These are phyloP conservation scores for Epinephelus awoara DNA, from an alignment of 2,797 vertebrate genomes.

Conservation along the genomic window DNA sequence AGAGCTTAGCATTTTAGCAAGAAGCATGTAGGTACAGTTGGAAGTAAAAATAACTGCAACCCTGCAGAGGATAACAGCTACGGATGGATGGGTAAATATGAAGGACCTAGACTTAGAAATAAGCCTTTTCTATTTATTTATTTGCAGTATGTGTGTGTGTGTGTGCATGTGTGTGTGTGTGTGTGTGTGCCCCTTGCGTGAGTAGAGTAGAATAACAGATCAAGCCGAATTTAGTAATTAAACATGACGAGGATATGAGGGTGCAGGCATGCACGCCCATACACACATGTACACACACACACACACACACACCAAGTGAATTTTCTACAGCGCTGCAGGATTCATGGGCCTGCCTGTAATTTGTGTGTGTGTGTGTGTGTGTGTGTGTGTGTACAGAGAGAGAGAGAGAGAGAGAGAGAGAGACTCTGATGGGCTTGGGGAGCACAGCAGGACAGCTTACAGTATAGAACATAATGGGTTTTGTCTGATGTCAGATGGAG, in stretches of 20 bases:
- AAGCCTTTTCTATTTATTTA: conserved; percentile 3
- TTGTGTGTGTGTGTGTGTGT: neutral
- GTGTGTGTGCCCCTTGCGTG: conserved; percentile 25
- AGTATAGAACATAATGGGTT: conserved; percentile 28
- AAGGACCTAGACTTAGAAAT: neutral
- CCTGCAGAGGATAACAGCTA: neutral
- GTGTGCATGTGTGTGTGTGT: conserved; percentile 5
- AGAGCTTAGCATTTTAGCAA: neutral
- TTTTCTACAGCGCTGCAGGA: neutral
- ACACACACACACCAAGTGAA: conserved; percentile 1
- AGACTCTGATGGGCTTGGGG: neutral
- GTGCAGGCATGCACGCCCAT: neutral
- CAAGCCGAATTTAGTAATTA: conserved; percentile 43
- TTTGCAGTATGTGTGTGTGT: neutral
- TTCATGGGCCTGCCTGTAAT: neutral
- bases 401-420: neutral
- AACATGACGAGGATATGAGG: conserved; percentile 34
- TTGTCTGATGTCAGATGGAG: conserved; percentile 8
- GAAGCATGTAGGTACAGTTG: neutral
- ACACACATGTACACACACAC: conserved; percentile 9
- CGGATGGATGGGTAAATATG: neutral
- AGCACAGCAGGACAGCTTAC: conserved; percentile 18
- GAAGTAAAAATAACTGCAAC: neutral
- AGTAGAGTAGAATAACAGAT: conserved; percentile 42
- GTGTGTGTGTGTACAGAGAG: conserved; percentile 1